A percentile compares a stretch with the other conserved stretches of the same genome.
phyloP scores from a whole-genome alignment of 2,888 invertebrate genomes.

The Leptinotarsa peninsularis region DNA sequence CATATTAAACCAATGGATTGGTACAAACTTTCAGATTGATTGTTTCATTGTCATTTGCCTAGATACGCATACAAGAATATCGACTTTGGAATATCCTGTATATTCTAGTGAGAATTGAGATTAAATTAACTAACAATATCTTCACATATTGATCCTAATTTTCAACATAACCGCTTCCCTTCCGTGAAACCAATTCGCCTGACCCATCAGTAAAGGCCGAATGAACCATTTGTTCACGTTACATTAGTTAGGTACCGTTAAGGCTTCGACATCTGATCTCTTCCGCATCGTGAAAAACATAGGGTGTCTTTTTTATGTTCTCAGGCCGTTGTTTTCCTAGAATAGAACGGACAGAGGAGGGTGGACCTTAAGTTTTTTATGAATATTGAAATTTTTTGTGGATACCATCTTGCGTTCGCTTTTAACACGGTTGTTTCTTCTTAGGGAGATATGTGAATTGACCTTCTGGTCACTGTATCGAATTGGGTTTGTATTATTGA shows the following conservation, averaged over 20 bases:
- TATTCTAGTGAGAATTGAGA: too few relatives aligned
- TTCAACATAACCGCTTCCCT: neutral
- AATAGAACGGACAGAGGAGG: conserved; percentile 53
- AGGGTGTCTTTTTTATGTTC: conserved; percentile 32
- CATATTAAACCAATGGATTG: too few relatives aligned
- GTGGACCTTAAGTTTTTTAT: conserved; percentile 41
- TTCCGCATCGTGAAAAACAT: conserved; percentile 41
- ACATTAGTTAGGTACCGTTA: conserved; percentile 34
- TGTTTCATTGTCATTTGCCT: too few relatives aligned
- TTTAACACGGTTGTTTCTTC: conserved; percentile 21
- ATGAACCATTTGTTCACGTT: conserved; percentile 17
- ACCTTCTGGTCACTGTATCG: conserved; percentile 25
- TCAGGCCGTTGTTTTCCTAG: conserved; percentile 57
- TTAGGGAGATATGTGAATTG: conserved; percentile 14
- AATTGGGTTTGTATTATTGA: conserved; percentile 9
- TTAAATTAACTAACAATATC: too few relatives aligned
- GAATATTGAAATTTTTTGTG: conserved; percentile 40
- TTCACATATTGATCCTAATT: neutral
- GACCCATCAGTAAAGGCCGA: neutral
- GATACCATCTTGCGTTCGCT: conserved; percentile 23
- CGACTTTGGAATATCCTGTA: too few relatives aligned
- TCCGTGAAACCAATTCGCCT: neutral
- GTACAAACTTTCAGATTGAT: too few relatives aligned
- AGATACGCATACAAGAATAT: too few relatives aligned
- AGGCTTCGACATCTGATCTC: conserved; percentile 27